Conservation (phyloP, 2,113 vertebrate species). For the Melanotaenia duboulayi region DNA sequence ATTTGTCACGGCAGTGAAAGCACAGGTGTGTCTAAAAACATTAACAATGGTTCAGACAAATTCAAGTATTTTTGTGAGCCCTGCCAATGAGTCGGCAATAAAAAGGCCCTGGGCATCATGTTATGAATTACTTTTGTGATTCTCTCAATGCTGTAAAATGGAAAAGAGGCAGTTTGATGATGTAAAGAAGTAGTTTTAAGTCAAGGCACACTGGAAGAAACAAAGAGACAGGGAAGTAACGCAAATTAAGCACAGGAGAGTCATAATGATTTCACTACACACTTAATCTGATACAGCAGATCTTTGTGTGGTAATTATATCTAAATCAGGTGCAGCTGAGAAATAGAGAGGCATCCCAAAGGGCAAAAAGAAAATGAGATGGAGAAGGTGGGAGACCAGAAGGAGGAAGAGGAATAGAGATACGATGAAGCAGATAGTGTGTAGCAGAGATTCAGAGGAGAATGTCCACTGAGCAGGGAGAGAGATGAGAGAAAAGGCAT, state of each 20-base stretch:
- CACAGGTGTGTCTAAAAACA: conserved; percentile 38
- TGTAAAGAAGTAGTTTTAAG: neutral
- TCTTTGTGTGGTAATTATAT: conserved; percentile 12
- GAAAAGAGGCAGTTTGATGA: neutral
- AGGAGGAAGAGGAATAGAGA: conserved; percentile 3
- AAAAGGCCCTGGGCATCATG: neutral
- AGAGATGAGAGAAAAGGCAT: neutral
- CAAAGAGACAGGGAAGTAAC: neutral
- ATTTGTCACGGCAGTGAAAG: conserved; percentile 28
- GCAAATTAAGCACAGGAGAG: conserved; percentile 18
- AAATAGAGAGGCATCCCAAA: conserved; percentile 8
- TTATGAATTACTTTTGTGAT: conserved; percentile 29
- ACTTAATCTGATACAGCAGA: conserved; percentile 2
- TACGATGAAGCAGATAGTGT: conserved; percentile 6
- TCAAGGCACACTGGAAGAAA: neutral
- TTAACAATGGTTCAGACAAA: conserved; percentile 31
- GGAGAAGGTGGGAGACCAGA: neutral
- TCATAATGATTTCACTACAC: neutral
- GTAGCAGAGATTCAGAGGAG: neutral
- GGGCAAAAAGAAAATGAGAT: neutral
- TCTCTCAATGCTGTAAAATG: neutral
- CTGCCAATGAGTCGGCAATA: conserved; percentile 3
- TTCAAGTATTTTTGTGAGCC: conserved; percentile 28
- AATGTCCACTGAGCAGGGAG: neutral
- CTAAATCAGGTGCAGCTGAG: conserved; percentile 25